Conservation (phyloP, 2,113 vertebrate species). For the Elgaria multicarinata region DNA sequence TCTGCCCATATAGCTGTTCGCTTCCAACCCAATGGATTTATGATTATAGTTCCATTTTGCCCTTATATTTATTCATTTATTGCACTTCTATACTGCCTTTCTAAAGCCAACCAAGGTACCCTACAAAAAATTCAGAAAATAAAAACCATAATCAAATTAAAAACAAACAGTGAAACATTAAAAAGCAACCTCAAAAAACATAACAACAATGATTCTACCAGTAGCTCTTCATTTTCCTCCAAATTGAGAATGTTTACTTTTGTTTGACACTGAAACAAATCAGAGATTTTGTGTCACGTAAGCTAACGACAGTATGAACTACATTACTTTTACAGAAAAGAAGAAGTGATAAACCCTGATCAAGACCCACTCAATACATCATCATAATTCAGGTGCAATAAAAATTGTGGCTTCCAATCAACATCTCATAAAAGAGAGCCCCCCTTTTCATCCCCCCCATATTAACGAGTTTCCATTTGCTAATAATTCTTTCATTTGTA, state of each 20-base stretch:
- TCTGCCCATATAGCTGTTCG: neutral
- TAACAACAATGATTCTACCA: neutral
- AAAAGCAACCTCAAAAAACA: no score
- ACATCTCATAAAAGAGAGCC: slow-evolving; percentile 70
- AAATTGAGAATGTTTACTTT: neutral
- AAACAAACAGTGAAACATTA: no score
- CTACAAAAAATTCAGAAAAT: no score
- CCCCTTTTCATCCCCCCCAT: slow-evolving; percentile 62
- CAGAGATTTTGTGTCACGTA: slow-evolving; percentile 18
- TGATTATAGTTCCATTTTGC: neutral
- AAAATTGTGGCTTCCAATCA: slow-evolving; percentile 63
- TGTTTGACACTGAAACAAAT: slow-evolving; percentile 17
- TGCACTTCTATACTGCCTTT: no score
- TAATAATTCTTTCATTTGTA: slow-evolving; percentile 83
- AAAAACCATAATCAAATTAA: no score
- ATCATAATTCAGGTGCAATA: slow-evolving; percentile 65
- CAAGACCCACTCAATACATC: slow-evolving; percentile 50
- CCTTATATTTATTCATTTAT: neutral
- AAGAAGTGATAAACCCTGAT: slow-evolving; percentile 35
- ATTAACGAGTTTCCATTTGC: slow-evolving; percentile 82
- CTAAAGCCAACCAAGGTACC: no score
- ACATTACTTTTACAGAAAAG: slow-evolving; percentile 52
- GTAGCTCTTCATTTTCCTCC: neutral
- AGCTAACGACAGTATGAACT: slow-evolving; percentile 36
- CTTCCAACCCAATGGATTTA: neutral